Base-by-base conservation (phyloP, 2,797 vertebrate species). In the Tarsius wallacei region DNA sequence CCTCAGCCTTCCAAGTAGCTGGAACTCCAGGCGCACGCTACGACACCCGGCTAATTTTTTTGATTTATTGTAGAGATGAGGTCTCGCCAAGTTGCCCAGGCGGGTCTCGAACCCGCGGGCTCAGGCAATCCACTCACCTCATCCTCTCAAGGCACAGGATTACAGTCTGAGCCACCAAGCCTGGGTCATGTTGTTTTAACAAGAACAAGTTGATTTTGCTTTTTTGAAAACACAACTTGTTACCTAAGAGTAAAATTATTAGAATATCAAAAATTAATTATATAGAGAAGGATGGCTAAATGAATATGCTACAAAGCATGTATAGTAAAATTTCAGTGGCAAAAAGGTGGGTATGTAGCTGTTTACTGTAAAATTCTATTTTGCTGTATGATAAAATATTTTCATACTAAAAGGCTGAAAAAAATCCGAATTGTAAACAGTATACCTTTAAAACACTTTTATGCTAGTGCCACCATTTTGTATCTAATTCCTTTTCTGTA, bases 161-260 rank as follows among this genome's bases (percentile, higher is more conserved):
- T n/a, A n/a, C n/a, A n/a, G n/a, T n/a, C n/a, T n/a, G n/a, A n/a
- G n/a, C n/a, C n/a, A n/a, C n/a, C n/a, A n/a, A n/a, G n/a, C n/a
- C n/a, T n/a, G n/a, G n/a, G n/a, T n/a, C n/a, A n/a, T n/a, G n/a
- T 42, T 93, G 61, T 86, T 92, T 93, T 87, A 88, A 93, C 61
- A 89, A 82, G 63, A 87, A 90, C 11, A 84, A 70, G 42, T 68
- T 93, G 86, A 78, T 80, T 96, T 95, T 94, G 24, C 49, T 91
- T 59, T 87, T 95, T 94, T 55, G 2, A 1, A 71, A 93, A 94
- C 47, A 42, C 12, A 90, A 93, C 24, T 71, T 93, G 55, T 28
- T 63, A 80, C 73, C 93, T 90, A 80, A 55, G 11, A 17, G 12
- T 71, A 68, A 84, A 31, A 82, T 26, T 94, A 86, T 68, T 61